Base-by-base conservation (phyloP, 2,113 vertebrate genomes). In the Oreotrochilus melanogaster region DNA sequence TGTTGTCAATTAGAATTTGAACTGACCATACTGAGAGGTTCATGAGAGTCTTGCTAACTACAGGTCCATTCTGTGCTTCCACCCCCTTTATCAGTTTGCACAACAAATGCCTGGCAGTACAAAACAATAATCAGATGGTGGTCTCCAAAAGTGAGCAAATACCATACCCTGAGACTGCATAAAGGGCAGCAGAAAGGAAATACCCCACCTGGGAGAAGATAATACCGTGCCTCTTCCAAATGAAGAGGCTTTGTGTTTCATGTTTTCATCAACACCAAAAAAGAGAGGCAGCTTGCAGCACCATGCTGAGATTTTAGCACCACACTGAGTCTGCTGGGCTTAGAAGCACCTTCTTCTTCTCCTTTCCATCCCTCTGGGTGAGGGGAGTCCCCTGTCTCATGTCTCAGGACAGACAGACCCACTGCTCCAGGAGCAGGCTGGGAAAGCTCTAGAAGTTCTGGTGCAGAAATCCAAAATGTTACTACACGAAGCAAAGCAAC, bases 211-310 rank as follows among this genome's bases (percentile, higher is more conserved):
- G 27, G 27, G 47, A 66, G 64, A 80, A 53, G 6, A 60, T 39
- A 85, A 81, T n/a, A 35, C 24, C n/a, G 24, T 70, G 28, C 22
- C 39, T 67, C 21, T 15, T 65, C 37, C 45, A 66, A 54, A 30
- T n/a, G 39, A 54, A 0, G 1, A 24, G 18, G 37, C n/a, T 92
- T 47, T 0, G 0, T 14, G 10, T 71, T 78, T 75, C 37, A 31
- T 0, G 3, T 37, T 61, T 13, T 39, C 39, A 39, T 39, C 39
- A 39, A 65, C 35, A 66, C 27, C 18, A 30, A 64, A 75, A 43
- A 50, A 71, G 64, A 58, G 45, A 28, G 51, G 35, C 3, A 8
- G 21, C 15, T 71, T 31, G 9, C 15, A n/a, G 50, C 70, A 56
- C 5, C 31, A 23, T 2, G 4, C 30, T 24, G 45, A 85, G 37